Evolutionary conservation across 2,888 invertebrate species (phyloP).

Genomic region (Notodromas monacha): DNA sequence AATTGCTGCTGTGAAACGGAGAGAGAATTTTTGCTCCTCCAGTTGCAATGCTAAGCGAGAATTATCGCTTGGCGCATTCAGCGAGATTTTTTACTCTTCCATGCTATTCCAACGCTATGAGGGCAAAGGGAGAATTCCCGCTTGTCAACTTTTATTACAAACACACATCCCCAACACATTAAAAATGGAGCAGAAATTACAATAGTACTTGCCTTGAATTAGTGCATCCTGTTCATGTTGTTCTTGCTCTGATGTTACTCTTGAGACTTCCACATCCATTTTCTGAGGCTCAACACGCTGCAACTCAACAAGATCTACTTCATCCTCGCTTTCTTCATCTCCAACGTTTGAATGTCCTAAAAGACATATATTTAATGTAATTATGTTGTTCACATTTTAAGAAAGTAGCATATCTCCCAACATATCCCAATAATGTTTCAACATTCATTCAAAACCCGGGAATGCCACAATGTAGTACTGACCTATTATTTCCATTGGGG

Average conservation of each 20-base stretch:
- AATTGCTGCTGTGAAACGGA: conserved; percentile 4
- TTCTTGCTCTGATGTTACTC: conserved; percentile 4
- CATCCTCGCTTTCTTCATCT: conserved; percentile 4
- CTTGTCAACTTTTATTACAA: conserved; percentile 2
- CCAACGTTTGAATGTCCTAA: conserved; percentile 4
- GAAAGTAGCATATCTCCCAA: conserved; percentile 4
- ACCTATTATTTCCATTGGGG: conserved; percentile 2
- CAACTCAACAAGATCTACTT: conserved; percentile 4
- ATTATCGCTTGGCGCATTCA: conserved; percentile 4
- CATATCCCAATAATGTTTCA: conserved; percentile 1
- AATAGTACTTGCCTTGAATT: conserved; percentile 4
- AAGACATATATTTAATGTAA: conserved; percentile 1
- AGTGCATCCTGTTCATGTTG: conserved; percentile 1
- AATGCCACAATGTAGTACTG: conserved; percentile 4
- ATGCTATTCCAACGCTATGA: conserved; percentile 1
- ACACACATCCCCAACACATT: conserved; percentile 1
- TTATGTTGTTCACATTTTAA: conserved; percentile 2
- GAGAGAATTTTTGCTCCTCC: neutral
- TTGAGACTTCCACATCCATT: conserved; percentile 4
- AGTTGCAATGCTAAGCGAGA: neutral
- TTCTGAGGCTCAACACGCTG: conserved; percentile 4
- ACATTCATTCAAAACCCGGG: conserved; percentile 1
- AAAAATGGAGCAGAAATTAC: conserved; percentile 2
- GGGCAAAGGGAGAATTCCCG: conserved; percentile 4
- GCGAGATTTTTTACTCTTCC: conserved; percentile 2